Evolutionary conservation across 2,797 vertebrate genomes (phyloP).

Genomic region (Coccyzus lansbergi): DNA sequence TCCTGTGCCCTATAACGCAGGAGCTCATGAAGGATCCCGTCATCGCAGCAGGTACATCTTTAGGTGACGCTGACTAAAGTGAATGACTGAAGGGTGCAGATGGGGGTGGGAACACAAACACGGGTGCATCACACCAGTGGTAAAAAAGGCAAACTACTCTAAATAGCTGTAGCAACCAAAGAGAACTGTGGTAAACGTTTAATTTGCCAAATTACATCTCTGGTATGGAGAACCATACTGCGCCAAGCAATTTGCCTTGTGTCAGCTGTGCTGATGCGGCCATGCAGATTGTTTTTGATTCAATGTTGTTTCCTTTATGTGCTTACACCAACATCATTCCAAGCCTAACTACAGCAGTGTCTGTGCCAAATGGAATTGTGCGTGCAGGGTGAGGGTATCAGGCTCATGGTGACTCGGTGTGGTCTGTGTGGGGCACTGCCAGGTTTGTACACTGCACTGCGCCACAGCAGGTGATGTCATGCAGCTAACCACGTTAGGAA

Average conservation of each 20-base stretch:
- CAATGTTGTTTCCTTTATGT: not conserved
- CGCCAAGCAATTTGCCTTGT: not conserved
- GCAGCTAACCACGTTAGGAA: not conserved
- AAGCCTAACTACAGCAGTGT: not conserved
- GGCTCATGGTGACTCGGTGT: rapidly evolving
- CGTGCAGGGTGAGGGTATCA: no score
- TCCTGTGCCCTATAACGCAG: conserved; percentile 93
- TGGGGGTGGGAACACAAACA: not conserved
- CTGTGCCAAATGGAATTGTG: not conserved
- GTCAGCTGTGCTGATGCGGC: not conserved
- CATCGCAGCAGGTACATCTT: conserved; percentile 88
- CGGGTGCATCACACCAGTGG: not conserved
- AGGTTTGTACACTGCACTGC: not conserved
- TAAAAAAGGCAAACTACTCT: not conserved
- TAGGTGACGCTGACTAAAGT: not conserved
- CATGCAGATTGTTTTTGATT: not conserved
- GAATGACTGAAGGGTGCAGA: not conserved
- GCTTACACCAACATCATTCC: not conserved
- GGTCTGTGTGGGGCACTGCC: no score
- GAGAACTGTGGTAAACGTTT: not conserved
- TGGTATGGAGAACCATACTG: not conserved
- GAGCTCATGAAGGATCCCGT: conserved; percentile 95
- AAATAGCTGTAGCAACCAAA: not conserved
- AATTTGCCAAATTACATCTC: not conserved
- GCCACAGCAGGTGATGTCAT: not conserved